Evolutionary conservation across 2,113 vertebrate species (phyloP).

Genomic region (Rana temporaria): DNA sequence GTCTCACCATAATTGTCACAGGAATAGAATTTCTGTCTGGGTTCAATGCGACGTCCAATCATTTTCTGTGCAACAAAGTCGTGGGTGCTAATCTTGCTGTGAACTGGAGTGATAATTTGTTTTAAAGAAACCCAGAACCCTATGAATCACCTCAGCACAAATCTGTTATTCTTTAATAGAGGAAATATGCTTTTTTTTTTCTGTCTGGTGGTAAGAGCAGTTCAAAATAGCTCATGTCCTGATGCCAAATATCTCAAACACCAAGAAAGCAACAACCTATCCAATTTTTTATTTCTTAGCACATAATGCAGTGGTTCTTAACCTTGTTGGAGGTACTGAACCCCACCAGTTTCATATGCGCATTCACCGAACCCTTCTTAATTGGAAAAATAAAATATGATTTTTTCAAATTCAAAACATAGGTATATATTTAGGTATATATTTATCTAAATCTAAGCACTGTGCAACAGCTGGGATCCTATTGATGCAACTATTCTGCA

Average conservation of each 20-base stretch:
- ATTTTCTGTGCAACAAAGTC: slow-evolving; percentile 56
- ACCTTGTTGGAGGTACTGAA: too few relatives aligned
- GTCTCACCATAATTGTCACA: slow-evolving; percentile 57
- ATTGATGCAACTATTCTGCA: too few relatives aligned
- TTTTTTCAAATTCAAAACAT: too few relatives aligned
- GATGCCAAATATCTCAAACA: slow-evolving; percentile 33
- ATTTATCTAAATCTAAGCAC: too few relatives aligned
- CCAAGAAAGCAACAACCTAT: neutral
- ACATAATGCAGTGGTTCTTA: too few relatives aligned
- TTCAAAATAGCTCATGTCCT: slow-evolving; percentile 44
- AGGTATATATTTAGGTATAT: too few relatives aligned
- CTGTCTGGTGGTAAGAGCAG: slow-evolving; percentile 45
- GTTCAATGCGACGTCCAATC: slow-evolving; percentile 30
- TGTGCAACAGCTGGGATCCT: too few relatives aligned
- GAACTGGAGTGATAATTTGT: slow-evolving; percentile 53
- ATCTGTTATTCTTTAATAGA: slow-evolving; percentile 42
- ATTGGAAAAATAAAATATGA: too few relatives aligned
- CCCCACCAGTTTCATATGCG: too few relatives aligned
- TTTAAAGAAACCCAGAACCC: slow-evolving; percentile 52
- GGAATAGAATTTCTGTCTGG: slow-evolving; percentile 55
- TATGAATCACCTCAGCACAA: slow-evolving; percentile 45
- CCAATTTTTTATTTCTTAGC: neutral
- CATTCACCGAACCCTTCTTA: too few relatives aligned
- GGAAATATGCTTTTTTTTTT: slow-evolving; percentile 38
- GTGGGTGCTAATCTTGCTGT: slow-evolving; percentile 51